Conservation (phyloP, 2,797 vertebrate genomes). For the Thunnus albacares region DNA sequence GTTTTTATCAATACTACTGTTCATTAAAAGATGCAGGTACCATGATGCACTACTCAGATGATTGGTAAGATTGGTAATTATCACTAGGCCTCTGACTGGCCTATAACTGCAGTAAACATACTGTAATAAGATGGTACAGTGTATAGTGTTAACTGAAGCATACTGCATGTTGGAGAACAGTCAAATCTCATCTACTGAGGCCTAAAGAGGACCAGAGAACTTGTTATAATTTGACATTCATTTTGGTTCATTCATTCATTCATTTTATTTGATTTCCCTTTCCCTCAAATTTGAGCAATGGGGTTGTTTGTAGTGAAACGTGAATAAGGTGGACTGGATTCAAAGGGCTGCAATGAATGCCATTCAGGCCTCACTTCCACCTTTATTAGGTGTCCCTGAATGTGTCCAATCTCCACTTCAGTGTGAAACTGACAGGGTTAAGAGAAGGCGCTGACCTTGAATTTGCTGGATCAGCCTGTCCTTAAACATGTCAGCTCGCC, state of each 20-base stretch:
- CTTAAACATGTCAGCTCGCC: background rate
- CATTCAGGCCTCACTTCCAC: background rate
- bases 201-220: background rate
- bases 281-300: background rate
- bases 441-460: background rate
- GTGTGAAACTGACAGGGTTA: background rate
- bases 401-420: background rate
- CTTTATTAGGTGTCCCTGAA: background rate
- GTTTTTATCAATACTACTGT: background rate
- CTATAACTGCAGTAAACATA: too few relatives aligned
- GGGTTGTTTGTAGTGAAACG: too few relatives aligned
- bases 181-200: too few relatives aligned
- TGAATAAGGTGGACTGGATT: background rate
- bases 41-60: too few relatives aligned
- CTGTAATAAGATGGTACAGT: too few relatives aligned
- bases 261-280: background rate
- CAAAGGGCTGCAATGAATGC: background rate
- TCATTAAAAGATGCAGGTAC: too few relatives aligned
- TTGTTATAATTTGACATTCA: background rate
- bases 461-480: conserved; percentile 9
- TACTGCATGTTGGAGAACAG: too few relatives aligned
- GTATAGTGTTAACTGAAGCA: too few relatives aligned
- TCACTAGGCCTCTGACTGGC: too few relatives aligned
- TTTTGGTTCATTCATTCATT: too few relatives aligned
- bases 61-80: too few relatives aligned